Percentiles rank a stretch among this genome's conserved stretches.
phyloP scores from a whole-genome alignment of 2,113 vertebrate species.

The Stigmatopora nigra region DNA sequence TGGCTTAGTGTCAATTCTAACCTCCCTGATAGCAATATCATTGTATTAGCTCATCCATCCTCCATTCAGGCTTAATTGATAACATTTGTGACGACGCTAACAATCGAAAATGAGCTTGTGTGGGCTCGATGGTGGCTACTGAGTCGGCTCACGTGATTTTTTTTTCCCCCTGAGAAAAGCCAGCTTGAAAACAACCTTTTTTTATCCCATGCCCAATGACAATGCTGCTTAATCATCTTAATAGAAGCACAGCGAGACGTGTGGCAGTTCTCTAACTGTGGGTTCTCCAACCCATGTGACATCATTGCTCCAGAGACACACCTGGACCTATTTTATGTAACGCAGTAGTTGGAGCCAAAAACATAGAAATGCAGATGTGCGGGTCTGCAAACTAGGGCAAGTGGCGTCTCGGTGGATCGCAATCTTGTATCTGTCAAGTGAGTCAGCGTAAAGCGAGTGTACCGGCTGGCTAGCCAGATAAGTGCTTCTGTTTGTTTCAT shows the following conservation, averaged over 20 bases:
- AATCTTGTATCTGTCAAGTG: conserved; percentile 49
- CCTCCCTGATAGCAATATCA: not conserved
- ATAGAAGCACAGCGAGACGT: not conserved
- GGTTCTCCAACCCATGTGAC: conserved; percentile 36
- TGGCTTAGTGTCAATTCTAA: not conserved
- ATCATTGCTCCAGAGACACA: conserved; percentile 39
- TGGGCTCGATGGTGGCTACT: not conserved
- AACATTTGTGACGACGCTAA: not conserved
- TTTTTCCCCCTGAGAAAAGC: not conserved
- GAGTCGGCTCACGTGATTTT: not conserved
- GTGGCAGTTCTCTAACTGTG: conserved; percentile 35
- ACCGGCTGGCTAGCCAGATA: conserved; percentile 37
- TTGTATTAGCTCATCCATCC: not conserved
- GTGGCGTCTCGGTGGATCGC: conserved; percentile 36
- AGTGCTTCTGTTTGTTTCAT: conserved; percentile 56
- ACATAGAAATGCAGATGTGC: conserved; percentile 12
- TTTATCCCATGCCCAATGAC: conserved; percentile 23
- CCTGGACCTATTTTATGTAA: conserved; percentile 47
- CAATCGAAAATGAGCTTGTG: not conserved
- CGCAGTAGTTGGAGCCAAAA: conserved; percentile 12
- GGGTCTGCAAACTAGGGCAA: conserved; percentile 34
- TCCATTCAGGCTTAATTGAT: not conserved
- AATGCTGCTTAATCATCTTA: conserved; percentile 29
- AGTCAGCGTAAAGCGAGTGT: conserved; percentile 42
- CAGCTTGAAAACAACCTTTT: not conserved